These are phyloP conservation scores for Disparrhopalites patrizii DNA, from an alignment of 2,888 invertebrate species.

Conservation along the genomic window DNA sequence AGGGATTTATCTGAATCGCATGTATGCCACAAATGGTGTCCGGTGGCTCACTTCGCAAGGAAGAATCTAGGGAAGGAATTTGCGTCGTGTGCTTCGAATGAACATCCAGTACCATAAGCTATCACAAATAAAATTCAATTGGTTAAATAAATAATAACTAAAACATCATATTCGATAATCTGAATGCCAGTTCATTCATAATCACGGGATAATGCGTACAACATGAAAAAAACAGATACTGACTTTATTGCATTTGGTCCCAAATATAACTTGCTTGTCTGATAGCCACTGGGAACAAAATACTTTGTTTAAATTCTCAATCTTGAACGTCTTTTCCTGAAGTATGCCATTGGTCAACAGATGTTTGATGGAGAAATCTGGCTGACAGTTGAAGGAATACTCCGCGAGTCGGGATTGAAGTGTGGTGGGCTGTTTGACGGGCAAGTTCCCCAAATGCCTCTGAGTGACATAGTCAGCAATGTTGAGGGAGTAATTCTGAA, in stretches of 20 bases:
- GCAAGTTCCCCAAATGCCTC: conserved; percentile 63
- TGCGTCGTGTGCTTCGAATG: conserved; percentile 78
- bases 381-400: conserved; percentile 35
- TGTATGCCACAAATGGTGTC: conserved; percentile 82
- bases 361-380: conserved; percentile 77
- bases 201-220: too few relatives aligned
- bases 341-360: conserved; percentile 86
- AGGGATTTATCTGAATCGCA: conserved; percentile 92
- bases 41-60: conserved; percentile 48
- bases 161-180: too few relatives aligned
- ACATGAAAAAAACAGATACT: too few relatives aligned
- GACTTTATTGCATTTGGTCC: conserved; percentile 97
- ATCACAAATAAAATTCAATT: too few relatives aligned
- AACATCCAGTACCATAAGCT: conserved; percentile 89
- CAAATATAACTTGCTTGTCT: conserved; percentile 90
- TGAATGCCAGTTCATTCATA: too few relatives aligned
- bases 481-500: conserved; percentile 58
- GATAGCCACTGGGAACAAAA: conserved; percentile 96
- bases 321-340: conserved; percentile 73
- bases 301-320: conserved; percentile 85
- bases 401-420: conserved; percentile 43
- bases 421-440: conserved; percentile 50
- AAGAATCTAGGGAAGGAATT: conserved; percentile 70
- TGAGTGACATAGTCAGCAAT: conserved; percentile 79
- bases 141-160: too few relatives aligned